These are phyloP conservation scores for Ploceus nigricollis DNA, from an alignment of 2,113 vertebrate genomes.

Conservation along the genomic window DNA sequence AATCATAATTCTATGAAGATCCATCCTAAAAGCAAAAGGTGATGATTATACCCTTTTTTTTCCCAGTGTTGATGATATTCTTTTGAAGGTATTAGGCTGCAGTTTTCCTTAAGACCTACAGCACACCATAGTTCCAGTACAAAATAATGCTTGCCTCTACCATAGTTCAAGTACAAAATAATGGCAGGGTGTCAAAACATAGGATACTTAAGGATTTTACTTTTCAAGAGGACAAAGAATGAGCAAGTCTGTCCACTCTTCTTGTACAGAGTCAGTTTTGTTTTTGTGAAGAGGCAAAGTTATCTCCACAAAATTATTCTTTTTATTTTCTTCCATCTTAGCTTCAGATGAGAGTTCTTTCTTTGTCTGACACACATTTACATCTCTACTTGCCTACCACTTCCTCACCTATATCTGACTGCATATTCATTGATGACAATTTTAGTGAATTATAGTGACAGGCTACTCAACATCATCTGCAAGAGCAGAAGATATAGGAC, in stretches of 20 bases:
- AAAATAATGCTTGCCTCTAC: not conserved
- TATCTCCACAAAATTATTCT: not conserved
- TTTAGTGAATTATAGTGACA: not conserved
- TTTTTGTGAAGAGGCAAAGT: not conserved
- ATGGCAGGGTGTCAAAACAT: not conserved
- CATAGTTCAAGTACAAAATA: not conserved
- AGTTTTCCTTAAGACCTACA: not conserved
- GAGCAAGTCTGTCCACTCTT: not conserved
- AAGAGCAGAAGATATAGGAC: not conserved
- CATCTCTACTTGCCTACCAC: not conserved
- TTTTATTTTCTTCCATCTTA: not conserved
- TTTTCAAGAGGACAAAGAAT: not conserved
- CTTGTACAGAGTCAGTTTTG: not conserved
- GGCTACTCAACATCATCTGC: not conserved
- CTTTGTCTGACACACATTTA: not conserved
- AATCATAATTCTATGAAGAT: not conserved
- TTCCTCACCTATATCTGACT: not conserved
- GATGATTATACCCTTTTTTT: not conserved
- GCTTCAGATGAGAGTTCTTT: not conserved
- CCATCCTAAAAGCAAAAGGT: not conserved
- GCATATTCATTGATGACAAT: not conserved
- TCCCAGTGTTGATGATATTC: not conserved
- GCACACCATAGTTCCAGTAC: not conserved
- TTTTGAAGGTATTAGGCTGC: not conserved
- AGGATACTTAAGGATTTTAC: not conserved